A percentile compares a stretch with the other conserved stretches of the same genome.
These are phyloP conservation scores for Nemotelus nigrinus DNA, from an alignment of 2,888 invertebrate species.

Conservation along the genomic window DNA sequence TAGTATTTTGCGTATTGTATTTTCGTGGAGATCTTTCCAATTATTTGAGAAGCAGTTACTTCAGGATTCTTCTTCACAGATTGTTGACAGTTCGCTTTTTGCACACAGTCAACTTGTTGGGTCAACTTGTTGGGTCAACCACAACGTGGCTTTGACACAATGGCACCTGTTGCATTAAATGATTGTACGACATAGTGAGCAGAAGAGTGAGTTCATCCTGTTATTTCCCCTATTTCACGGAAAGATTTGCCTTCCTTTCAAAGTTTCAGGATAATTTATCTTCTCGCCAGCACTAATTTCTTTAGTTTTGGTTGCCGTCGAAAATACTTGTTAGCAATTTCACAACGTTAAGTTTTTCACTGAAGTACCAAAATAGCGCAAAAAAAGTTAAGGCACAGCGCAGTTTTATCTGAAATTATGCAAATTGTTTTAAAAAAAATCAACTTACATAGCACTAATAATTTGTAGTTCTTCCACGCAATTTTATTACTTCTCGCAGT, in stretches of 20 bases:
- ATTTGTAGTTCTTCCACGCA: too few species aligned
- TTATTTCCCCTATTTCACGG: not conserved
- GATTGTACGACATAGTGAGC: not conserved
- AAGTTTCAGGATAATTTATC: constrained; percentile 14
- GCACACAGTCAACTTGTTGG: too few species aligned
- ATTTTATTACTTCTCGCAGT: too few species aligned
- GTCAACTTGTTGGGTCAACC: not conserved
- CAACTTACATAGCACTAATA: too few species aligned
- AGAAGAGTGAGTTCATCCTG: constrained; percentile 1
- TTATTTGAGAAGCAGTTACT: constrained; percentile 9
- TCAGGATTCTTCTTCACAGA: not conserved
- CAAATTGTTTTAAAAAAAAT: too few species aligned
- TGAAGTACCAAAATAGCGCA: too few species aligned
- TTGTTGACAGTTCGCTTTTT: not conserved
- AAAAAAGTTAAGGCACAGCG: too few species aligned
- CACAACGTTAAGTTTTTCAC: too few species aligned
- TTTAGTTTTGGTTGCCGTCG: too few species aligned
- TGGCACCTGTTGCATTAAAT: not conserved
- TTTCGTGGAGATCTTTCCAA: not conserved
- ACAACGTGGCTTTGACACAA: not conserved
- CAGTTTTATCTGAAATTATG: too few species aligned
- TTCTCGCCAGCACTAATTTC: not conserved
- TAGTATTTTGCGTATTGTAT: not conserved
- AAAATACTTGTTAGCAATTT: too few species aligned
- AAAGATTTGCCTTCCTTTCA: not conserved